Percentiles rank a stretch among this genome's conserved stretches.
phyloP scores from a whole-genome alignment of 2,113 vertebrate genomes.

The Lampris megalopsis region DNA sequence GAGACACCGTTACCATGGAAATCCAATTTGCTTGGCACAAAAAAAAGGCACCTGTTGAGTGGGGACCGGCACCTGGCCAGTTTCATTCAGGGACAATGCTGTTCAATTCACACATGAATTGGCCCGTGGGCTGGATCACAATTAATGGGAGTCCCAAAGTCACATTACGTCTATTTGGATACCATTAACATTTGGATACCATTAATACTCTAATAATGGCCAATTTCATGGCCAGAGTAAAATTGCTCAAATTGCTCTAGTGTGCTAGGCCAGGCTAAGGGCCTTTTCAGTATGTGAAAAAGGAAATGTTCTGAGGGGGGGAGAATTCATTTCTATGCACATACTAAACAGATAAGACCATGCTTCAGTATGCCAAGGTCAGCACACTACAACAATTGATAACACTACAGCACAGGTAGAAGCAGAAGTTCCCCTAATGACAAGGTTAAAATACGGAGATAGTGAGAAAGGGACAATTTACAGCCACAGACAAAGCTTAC shows the following conservation, averaged over 20 bases:
- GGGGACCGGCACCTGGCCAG: constrained; percentile 1
- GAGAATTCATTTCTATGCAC: not conserved
- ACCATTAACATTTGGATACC: not conserved
- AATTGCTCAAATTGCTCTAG: not conserved
- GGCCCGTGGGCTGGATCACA: not conserved
- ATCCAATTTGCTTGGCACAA: constrained; percentile 41
- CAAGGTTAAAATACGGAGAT: not conserved
- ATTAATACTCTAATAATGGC: constrained; percentile 28
- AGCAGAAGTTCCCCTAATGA: not conserved
- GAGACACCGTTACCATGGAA: constrained; percentile 44
- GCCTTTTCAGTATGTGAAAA: not conserved
- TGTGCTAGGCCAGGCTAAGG: not conserved
- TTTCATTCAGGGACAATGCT: constrained; percentile 13
- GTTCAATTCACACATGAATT: not conserved
- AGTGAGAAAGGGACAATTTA: not conserved
- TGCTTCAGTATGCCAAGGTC: not conserved
- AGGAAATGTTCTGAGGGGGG: too few relatives aligned
- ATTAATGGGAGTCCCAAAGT: not conserved
- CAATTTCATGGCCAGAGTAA: constrained; percentile 2
- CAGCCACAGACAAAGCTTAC: not conserved
- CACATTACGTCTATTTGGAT: constrained; percentile 8
- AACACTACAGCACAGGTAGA: not conserved
- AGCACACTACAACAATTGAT: not conserved
- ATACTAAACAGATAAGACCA: not conserved
- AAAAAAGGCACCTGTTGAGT: constrained; percentile 43